phyloP scores from a whole-genome alignment of 1,140 invertebrate genomes.

The Temnothorax longispinosus region DNA sequence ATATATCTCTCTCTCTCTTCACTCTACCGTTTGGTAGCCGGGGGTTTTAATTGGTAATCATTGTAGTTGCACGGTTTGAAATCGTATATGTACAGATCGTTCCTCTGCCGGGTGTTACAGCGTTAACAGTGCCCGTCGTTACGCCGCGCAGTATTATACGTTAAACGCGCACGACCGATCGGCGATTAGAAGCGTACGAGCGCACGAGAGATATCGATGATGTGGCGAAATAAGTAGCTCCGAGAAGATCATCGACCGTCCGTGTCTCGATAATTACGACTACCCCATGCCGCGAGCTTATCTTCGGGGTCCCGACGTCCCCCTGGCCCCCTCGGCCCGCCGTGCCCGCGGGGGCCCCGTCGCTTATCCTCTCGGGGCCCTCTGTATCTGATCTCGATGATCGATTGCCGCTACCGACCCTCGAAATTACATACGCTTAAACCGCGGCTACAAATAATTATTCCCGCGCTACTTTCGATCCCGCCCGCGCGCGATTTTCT shows the following conservation, averaged over 20 bases:
- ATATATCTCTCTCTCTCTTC: not conserved
- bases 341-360: conserved; percentile 29
- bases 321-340: conserved; percentile 32
- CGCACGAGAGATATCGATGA: conserved; percentile 69
- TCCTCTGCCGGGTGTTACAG: not conserved
- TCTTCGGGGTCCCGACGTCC: conserved; percentile 70
- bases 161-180: conserved; percentile 41
- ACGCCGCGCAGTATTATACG: conserved; percentile 9
- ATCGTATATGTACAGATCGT: conserved; percentile 12
- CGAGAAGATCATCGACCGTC: conserved; percentile 75
- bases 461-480: conserved; percentile 68
- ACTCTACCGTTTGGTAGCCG: not conserved
- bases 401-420: conserved; percentile 78
- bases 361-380: conserved; percentile 61
- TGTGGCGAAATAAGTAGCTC: conserved; percentile 70
- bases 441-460: conserved; percentile 72
- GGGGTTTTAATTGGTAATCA: conserved; percentile 27
- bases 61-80: conserved; percentile 30
- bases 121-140: conserved; percentile 35
- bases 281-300: conserved; percentile 78
- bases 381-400: conserved; percentile 75
- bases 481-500: conserved; percentile 68
- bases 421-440: conserved; percentile 76
- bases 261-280: conserved; percentile 78
- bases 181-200: conserved; percentile 53